Base-by-base conservation (phyloP, 2,888 invertebrate species). In the Pandemis cinnamomeana region DNA sequence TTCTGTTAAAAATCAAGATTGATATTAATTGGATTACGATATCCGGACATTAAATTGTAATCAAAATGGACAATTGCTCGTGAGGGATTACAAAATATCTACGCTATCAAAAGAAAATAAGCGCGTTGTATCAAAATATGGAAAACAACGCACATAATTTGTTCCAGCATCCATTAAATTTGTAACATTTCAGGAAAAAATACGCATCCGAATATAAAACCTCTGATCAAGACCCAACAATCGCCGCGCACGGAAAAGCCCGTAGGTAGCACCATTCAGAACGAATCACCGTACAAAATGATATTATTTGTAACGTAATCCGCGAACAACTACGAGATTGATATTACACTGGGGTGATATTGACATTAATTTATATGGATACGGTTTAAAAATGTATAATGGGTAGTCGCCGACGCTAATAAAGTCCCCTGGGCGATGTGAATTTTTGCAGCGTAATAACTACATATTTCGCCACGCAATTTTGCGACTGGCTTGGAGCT, bases 321-420 rank as follows among this genome's bases (percentile, higher is more conserved):
- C 92, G 93, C 91, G 92, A 93, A 94, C 93, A 92, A 92, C 91
- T 91, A 89, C 77, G 87, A 91, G 93, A 93, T 92, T 93, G 93
- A 93, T 93, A 93, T 90, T 91, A 91, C 93, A 85, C 93, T 89
- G 82, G 93, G 93, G 93, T 91, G 89, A 89, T 89, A 91, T 92
- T 90, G 93, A 89, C 94, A 92, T 93, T 93, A 94, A 94, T 94
- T 93, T 94, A 93, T 94, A 93, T 93, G 92, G 93, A 91, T 92
- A 93, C 92, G 93, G 91, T 94, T 93, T 93, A 94, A 94, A 94
- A 94, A 93, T 93, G 92, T 92, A 93, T 93, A 94, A 93, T 92
- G 90, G 90, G 86, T 87, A 87, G 88, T 87, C 84, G 87, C 80
- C 86, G 85, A 83, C 89, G 86, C 92, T 94, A 94, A 94, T 94